These are phyloP conservation scores for Amaurobius ferox DNA, from an alignment of 2,888 invertebrate species.

Conservation along the genomic window DNA sequence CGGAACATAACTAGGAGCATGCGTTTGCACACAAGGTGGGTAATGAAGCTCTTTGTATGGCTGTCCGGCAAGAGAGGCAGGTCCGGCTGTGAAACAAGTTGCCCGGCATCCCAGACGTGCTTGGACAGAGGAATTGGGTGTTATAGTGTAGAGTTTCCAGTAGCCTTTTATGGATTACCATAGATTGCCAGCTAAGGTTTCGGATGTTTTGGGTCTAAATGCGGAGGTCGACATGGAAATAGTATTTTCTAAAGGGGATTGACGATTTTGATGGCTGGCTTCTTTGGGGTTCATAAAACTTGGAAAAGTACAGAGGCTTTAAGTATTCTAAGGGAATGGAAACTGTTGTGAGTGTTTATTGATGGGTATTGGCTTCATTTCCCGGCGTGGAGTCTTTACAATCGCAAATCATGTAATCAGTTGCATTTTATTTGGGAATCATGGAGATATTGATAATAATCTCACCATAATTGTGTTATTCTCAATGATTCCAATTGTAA, in stretches of 20 bases:
- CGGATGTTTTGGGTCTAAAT: conserved; percentile 2
- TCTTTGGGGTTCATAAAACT: neutral
- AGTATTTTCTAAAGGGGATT: neutral
- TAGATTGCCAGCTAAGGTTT: conserved; percentile 18
- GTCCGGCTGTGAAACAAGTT: conserved; percentile 62
- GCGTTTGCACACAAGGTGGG: conserved; percentile 40
- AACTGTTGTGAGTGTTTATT: too few relatives aligned
- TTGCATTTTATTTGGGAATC: too few relatives aligned
- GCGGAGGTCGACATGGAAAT: neutral
- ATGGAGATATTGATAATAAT: too few relatives aligned
- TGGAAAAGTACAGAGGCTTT: neutral
- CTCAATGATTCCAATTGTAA: too few relatives aligned
- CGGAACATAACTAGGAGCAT: conserved; percentile 53
- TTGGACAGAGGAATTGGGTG: conserved; percentile 58
- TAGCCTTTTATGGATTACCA: conserved; percentile 42
- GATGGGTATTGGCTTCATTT: too few relatives aligned
- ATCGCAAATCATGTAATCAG: too few relatives aligned
- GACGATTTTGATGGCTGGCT: neutral
- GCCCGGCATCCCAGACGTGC: conserved; percentile 63
- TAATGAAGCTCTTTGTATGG: conserved; percentile 71
- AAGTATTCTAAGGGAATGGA: neutral
- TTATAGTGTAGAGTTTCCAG: neutral
- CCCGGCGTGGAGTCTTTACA: too few relatives aligned
- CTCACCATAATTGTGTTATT: too few relatives aligned
- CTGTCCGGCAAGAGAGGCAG: conserved; percentile 28